A percentile compares a stretch with the other conserved stretches of the same genome.
Evolutionary conservation across 1,140 invertebrate species (phyloP).

Genomic region (Papilio glaucus): DNA sequence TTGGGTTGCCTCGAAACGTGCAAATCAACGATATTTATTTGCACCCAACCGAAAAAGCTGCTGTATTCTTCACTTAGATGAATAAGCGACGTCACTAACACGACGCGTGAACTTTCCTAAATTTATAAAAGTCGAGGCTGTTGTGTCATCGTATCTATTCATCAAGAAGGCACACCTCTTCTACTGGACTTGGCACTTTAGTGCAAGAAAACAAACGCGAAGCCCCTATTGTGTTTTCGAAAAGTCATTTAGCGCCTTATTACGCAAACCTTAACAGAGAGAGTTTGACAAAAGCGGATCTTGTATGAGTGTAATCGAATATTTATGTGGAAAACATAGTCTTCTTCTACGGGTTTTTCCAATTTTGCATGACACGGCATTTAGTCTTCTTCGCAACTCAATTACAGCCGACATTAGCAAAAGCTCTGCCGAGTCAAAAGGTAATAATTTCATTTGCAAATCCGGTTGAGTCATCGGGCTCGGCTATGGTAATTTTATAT

Average conservation of each 20-base stretch:
- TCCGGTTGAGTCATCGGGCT: slow-evolving; percentile 8
- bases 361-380: background rate
- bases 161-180: background rate
- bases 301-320: slow-evolving; percentile 40
- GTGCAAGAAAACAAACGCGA: slow-evolving; percentile 5
- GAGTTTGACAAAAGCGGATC: slow-evolving; percentile 40
- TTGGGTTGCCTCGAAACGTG: too few species aligned
- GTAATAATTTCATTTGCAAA: background rate
- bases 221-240: slow-evolving; percentile 21
- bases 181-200: slow-evolving; percentile 13
- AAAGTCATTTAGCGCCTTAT: slow-evolving; percentile 35
- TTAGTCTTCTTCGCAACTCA: background rate
- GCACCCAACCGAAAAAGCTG: too few species aligned
- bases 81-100: background rate
- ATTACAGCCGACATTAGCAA: background rate
- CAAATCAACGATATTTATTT: too few species aligned
- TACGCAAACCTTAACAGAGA: slow-evolving; percentile 40
- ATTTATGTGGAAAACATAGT: background rate
- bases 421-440: background rate
- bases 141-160: slow-evolving; percentile 26
- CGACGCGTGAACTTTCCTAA: slow-evolving; percentile 24
- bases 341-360: background rate
- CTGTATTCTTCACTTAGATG: too few species aligned
- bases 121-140: slow-evolving; percentile 15
- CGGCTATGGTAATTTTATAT: slow-evolving; percentile 8